phyloP scores from a whole-genome alignment of 2,113 vertebrate species.

The Ceyx melanurus region DNA sequence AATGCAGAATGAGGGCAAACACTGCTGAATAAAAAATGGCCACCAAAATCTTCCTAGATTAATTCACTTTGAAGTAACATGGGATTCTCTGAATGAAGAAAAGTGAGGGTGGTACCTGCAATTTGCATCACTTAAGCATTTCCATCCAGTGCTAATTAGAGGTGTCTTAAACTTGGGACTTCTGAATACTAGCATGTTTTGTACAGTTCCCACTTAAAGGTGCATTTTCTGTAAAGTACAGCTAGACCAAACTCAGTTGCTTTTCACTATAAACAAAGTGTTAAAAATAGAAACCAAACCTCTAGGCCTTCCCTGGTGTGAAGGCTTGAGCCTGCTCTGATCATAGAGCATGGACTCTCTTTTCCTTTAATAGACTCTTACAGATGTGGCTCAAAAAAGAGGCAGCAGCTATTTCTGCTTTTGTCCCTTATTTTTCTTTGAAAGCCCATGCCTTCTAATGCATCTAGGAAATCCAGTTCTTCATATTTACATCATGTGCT shows the following conservation, averaged over 20 bases:
- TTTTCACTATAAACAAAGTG: not conserved
- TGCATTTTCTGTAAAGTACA: not conserved
- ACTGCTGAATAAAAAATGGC: not conserved
- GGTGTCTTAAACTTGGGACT: not conserved
- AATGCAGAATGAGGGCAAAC: not conserved
- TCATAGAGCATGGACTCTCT: not conserved
- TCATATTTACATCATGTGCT: not conserved
- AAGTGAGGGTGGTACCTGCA: not conserved
- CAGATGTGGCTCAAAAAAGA: not conserved
- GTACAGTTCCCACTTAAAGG: not conserved
- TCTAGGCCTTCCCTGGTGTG: not conserved
- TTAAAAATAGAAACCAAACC: constrained; percentile 7
- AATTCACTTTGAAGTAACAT: not conserved
- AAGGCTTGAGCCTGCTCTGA: not conserved
- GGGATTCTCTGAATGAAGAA: not conserved
- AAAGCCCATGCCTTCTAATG: not conserved
- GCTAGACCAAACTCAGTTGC: not conserved
- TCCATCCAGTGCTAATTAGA: not conserved
- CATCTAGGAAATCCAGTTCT: not conserved
- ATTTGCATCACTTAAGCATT: not conserved
- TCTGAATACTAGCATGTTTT: not conserved
- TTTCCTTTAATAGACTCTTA: not conserved
- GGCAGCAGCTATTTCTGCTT: not conserved
- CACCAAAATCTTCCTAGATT: not conserved
- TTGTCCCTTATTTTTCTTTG: not conserved